Evolutionary conservation across 2,113 vertebrate species (phyloP).

Genomic region (Cygnus atratus): DNA sequence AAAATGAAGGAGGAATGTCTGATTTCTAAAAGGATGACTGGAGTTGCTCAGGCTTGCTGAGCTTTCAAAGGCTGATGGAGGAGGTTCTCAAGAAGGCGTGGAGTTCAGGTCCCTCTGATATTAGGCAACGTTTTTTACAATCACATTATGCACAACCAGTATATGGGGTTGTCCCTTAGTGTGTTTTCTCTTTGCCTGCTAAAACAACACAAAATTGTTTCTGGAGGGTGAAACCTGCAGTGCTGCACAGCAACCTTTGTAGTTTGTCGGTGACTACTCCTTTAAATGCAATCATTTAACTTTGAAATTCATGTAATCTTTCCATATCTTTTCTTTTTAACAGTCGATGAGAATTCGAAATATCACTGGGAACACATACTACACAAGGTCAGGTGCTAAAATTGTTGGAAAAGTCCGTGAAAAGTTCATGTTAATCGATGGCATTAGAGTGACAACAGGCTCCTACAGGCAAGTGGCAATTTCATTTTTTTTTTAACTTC

Average conservation of each 20-base stretch:
- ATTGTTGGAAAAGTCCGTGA: slow-evolving; percentile 91
- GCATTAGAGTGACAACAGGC: slow-evolving; percentile 90
- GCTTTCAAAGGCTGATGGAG: not conserved
- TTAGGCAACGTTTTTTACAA: not conserved
- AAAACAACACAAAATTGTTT: not conserved
- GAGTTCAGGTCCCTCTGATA: not conserved
- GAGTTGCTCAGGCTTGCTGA: accelerated
- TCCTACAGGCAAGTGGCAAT: slow-evolving; percentile 87
- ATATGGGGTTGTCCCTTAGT: not conserved
- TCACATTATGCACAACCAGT: not conserved
- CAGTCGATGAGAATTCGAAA: slow-evolving; percentile 89
- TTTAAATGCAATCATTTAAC: not conserved
- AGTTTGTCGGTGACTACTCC: not conserved
- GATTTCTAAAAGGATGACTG: not conserved
- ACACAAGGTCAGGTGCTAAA: slow-evolving; percentile 88
- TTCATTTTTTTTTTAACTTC: not conserved
- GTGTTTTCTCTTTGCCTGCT: not conserved
- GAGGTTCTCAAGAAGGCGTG: not conserved
- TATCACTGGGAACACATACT: slow-evolving; percentile 89
- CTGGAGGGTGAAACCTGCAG: not conserved
- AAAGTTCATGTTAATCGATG: slow-evolving; percentile 94
- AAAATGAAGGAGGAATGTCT: not conserved
- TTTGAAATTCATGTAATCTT: not conserved
- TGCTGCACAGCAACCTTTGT: not conserved
- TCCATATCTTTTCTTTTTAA: not conserved